phyloP scores from a whole-genome alignment of 2,888 invertebrate genomes.

The Drosophila mimica region DNA sequence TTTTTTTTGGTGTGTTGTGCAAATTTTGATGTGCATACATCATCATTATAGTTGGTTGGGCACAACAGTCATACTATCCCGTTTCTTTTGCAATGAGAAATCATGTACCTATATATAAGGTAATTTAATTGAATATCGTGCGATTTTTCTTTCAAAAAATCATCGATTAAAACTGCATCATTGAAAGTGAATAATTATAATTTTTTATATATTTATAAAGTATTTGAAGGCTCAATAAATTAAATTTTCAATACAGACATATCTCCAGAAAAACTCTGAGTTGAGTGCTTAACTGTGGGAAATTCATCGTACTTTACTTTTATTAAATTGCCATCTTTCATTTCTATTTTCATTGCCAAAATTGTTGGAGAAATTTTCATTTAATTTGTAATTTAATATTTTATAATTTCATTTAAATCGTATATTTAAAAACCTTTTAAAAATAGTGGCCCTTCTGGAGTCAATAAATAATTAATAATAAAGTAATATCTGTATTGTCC shows the following conservation, averaged over 20 bases:
- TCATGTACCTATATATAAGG: not conserved
- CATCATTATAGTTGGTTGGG: not conserved
- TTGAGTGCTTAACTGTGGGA: not conserved
- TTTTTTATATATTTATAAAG: not conserved
- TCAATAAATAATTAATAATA: too few relatives aligned
- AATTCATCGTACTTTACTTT: not conserved
- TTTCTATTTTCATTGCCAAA: too few relatives aligned
- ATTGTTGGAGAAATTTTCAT: not conserved
- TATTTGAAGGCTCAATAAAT: not conserved
- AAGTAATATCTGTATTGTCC: too few relatives aligned
- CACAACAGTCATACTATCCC: not conserved
- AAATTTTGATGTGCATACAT: constrained; percentile 26
- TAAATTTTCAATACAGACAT: not conserved
- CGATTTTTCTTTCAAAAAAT: not conserved
- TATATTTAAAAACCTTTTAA: not conserved
- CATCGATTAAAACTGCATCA: not conserved
- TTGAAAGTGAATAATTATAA: not conserved
- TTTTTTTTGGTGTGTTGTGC: constrained; percentile 23
- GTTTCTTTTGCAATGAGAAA: not conserved
- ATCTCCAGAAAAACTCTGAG: not conserved
- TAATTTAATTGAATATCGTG: not conserved
- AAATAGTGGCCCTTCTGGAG: not conserved
- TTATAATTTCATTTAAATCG: not conserved
- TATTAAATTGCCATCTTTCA: too few relatives aligned
- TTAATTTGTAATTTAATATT: not conserved